Evolutionary conservation across 2,888 invertebrate genomes (phyloP).

Genomic region (Hemaris fuciformis): DNA sequence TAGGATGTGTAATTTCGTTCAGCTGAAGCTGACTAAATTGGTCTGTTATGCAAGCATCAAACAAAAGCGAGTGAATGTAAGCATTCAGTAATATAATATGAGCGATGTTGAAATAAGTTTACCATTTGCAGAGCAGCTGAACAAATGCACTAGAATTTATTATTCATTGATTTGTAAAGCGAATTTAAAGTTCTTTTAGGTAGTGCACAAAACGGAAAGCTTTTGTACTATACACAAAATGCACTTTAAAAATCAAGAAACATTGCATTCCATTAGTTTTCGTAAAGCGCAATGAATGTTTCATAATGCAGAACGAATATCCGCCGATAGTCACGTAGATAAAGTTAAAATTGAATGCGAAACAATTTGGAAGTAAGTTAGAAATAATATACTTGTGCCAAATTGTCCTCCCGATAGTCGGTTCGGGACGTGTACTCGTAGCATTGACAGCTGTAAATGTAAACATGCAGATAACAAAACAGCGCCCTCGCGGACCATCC

Average conservation of each 20-base stretch:
- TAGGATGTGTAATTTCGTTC: slow-evolving; percentile 63
- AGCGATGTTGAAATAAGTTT: slow-evolving; percentile 46
- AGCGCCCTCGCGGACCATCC: slow-evolving; percentile 45
- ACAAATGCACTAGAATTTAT: slow-evolving; percentile 35
- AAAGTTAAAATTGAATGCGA: background rate
- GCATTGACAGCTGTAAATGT: slow-evolving; percentile 47
- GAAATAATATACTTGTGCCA: slow-evolving; percentile 1
- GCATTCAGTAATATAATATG: slow-evolving; percentile 45
- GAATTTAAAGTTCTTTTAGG: slow-evolving; percentile 27
- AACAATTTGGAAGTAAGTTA: background rate
- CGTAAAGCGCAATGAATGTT: background rate
- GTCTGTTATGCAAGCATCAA: slow-evolving; percentile 57
- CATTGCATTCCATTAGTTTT: background rate
- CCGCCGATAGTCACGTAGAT: background rate
- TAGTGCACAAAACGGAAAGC: slow-evolving; percentile 23
- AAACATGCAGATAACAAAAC: slow-evolving; percentile 48
- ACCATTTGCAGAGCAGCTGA: slow-evolving; percentile 39
- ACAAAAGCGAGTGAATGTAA: slow-evolving; percentile 50
- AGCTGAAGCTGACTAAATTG: slow-evolving; percentile 60
- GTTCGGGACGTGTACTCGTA: slow-evolving; percentile 31
- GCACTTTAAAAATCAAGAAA: slow-evolving; percentile 23
- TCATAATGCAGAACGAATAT: background rate
- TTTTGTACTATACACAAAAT: slow-evolving; percentile 24
- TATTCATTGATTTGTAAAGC: slow-evolving; percentile 41
- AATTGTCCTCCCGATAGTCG: slow-evolving; percentile 20